These are phyloP conservation scores for Chirona hameri DNA, from an alignment of 2,888 invertebrate species.

Conservation along the genomic window DNA sequence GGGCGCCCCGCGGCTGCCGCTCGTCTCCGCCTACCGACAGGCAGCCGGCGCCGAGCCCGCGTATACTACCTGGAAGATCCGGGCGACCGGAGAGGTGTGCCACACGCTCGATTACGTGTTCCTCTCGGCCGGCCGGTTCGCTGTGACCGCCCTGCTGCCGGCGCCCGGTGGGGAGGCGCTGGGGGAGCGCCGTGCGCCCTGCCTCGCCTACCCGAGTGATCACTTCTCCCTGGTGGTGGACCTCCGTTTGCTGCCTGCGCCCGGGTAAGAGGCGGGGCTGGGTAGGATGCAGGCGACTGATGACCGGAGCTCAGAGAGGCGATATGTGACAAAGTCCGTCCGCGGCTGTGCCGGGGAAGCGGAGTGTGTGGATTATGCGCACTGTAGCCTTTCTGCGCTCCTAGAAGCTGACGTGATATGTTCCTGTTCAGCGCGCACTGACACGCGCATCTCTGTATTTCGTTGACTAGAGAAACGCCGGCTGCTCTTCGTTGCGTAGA, in stretches of 20 bases:
- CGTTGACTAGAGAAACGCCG: no score
- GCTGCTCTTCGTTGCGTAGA: no score
- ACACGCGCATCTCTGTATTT: no score
- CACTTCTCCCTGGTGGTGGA: conserved; percentile 70
- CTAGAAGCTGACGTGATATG: no score
- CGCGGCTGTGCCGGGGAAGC: no score
- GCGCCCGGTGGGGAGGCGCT: conserved; percentile 64
- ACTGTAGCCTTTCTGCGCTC: no score
- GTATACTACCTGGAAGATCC: conserved; percentile 71
- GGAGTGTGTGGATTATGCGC: no score
- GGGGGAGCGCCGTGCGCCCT: conserved; percentile 63
- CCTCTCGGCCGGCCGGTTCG: conserved; percentile 57
- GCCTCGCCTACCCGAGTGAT: conserved; percentile 67
- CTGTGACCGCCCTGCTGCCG: conserved; percentile 55
- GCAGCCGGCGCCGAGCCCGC: conserved; percentile 57
- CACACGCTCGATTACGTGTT: conserved; percentile 74
- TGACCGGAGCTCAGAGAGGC: no score
- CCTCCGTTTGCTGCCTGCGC: conserved; percentile 46
- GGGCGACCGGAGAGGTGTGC: conserved; percentile 66
- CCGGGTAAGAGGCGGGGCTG: no score
- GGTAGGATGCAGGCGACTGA: no score
- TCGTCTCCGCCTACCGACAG: conserved; percentile 40
- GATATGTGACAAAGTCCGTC: no score
- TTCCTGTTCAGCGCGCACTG: no score
- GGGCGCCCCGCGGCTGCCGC: conserved; percentile 30